Evolutionary conservation across 2,113 vertebrate genomes (phyloP), one percentile per base, ranked within the genome.

Genomic region (Oreochromis spilurus): DNA sequence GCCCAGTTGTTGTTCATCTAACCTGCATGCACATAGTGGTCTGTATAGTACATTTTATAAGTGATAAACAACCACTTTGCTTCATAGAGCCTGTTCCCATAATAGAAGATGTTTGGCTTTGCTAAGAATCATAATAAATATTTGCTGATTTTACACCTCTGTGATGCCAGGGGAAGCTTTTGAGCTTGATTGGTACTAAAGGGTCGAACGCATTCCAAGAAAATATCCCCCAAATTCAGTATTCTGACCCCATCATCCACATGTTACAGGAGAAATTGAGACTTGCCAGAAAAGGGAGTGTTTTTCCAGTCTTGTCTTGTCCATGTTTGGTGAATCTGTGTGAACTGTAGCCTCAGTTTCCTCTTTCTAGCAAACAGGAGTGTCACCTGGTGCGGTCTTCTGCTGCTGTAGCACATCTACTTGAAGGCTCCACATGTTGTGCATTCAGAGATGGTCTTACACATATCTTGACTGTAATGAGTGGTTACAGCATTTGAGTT

Each of bases 31-130:
- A 58, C 34, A 26, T 40, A 34, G 13, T 19, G 12, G 24, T 21
- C n/a, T 17, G n/a, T 65, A n/a, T 82, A 29, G 78, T 9, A 70
- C 54, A 36, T 79, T 9, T 31, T 67, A 54, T 17, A 58, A 10
- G 36, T 55, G 40, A 54, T 48, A 65, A 85, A 84, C 70, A 62
- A 57, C 40, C 26, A 36, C 43, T 43, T 36, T 85, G 17, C 77
- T 83, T 60, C 3, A 2, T 14, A 34, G 31, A 67, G 31, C 58
- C 4, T 80, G 34, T 80, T 82, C 26, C 78, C 53, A 52, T 58
- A n/a, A 82, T 38, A 36, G 12, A 29, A 2, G 5, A 60, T 75
- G 78, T 54, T 87, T 85, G n/a, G 55, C 72, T 62, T 72, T 13
- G 79, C 54, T 85, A 45, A 29, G n/a, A 11, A 55, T 82, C 45